Conservation (phyloP, 2,888 invertebrate genomes). For the Phengaris arion region DNA sequence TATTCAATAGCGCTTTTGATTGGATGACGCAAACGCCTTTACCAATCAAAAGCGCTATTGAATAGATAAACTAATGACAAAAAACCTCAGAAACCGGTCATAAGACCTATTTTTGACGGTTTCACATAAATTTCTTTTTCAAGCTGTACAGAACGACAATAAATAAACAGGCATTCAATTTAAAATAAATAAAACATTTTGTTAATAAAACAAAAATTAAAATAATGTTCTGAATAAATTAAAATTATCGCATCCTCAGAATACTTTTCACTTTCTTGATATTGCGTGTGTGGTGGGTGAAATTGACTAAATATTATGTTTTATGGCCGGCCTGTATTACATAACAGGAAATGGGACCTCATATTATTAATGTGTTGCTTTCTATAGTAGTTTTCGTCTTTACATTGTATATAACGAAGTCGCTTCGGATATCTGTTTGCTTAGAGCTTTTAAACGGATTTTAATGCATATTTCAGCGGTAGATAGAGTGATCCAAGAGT, state of each 20-base stretch:
- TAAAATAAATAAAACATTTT: not conserved
- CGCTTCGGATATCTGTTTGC: no score
- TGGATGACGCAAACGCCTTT: no score
- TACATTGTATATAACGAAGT: not conserved
- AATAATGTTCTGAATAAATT: conserved; percentile 8
- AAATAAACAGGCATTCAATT: no score
- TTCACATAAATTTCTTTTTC: not conserved
- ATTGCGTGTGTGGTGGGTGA: not conserved
- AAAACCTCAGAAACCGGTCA: no score
- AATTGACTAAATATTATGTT: not conserved
- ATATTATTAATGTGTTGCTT: not conserved
- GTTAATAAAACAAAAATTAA: not conserved
- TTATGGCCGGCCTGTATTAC: not conserved
- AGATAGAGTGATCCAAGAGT: no score
- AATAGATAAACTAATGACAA: no score
- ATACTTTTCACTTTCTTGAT: conserved; percentile 3
- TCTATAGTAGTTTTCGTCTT: no score
- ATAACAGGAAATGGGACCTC: conserved; percentile 1
- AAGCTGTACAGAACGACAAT: no score
- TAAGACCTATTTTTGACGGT: not conserved
- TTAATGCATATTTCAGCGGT: no score
- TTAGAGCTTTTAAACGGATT: no score
- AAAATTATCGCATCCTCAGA: conserved; percentile 16
- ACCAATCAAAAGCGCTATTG: no score
- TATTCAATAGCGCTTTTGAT: no score